These are phyloP conservation scores for Nestor notabilis DNA, from an alignment of 2,113 vertebrate species.

Conservation along the genomic window DNA sequence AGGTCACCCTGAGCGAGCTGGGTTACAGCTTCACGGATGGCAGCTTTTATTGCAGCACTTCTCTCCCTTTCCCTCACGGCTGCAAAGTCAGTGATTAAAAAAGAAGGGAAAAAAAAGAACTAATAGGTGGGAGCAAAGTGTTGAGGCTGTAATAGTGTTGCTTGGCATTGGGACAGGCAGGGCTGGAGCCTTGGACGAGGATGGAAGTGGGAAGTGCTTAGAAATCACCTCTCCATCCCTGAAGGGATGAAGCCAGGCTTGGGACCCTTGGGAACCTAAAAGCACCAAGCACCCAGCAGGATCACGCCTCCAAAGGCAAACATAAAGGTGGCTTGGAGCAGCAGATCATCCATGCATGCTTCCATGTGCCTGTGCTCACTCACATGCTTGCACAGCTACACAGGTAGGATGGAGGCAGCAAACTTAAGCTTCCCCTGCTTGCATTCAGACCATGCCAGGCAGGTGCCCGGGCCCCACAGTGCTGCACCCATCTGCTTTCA, in stretches of 20 bases:
- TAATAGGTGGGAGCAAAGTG: background rate
- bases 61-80: background rate
- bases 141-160: background rate
- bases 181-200: background rate
- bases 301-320: background rate
- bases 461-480: background rate
- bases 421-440: background rate
- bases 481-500: background rate
- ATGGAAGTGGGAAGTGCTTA: background rate
- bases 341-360: rapidly evolving
- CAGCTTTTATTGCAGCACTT: background rate
- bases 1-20: constrained; percentile 38
- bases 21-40: constrained; percentile 43
- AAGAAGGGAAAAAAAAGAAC: background rate
- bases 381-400: background rate
- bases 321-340: background rate
- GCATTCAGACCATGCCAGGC: background rate
- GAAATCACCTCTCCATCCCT: background rate
- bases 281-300: background rate
- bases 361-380: rapidly evolving
- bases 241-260: background rate
- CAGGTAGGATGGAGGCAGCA: too few species aligned
- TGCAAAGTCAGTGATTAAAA: constrained; percentile 48
- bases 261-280: background rate
- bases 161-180: rapidly evolving